Base-by-base conservation (phyloP, 1,140 invertebrate species). In the Cryptotermes secundus region DNA sequence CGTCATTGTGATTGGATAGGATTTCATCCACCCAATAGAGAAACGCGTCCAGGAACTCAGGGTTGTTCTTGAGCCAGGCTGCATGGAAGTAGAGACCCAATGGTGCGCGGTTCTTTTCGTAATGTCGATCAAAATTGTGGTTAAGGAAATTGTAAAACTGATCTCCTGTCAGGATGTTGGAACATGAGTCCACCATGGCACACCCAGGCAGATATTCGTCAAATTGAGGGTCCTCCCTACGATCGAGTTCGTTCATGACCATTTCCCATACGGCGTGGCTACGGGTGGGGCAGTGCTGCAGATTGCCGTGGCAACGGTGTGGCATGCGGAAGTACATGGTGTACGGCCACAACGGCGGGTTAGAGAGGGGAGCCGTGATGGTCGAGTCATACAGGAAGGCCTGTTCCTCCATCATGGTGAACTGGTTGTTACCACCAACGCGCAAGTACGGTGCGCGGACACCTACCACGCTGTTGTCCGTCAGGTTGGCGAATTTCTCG, bases 281-380 rank as follows among this genome's bases (percentile, higher is more conserved):
- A 88, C 97, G 94, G 1, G 97, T 97, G 26, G 97, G 97, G 88
- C 97, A 98, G 87, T 95, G 96, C 89, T 98, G 97, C 42, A 97
- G 91, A 89, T 98, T 98, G 84, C 97, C 97, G 89, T 98, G 97
- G 88, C 97, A 98, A 83, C 96, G 93, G 88, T 98, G 97, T 0
- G 97, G 97, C 97, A 98, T 98, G 84, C 96, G 93, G 93, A 98
- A 99, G 92, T 98, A 98, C 94, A 99, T 96, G 85, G 97, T 99
- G 92, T 98, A 99, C 12, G 97, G 97, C 97, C 97, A 99, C 45
- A 99, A 93, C 34, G 97, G 97, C 26, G 96, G 96, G 87, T 98
- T 97, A 86, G 95, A 96, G 26, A 98, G 91, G 12, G 97, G 96
- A 24, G 97, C 97, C 0, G 97, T 98, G 88, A 99, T 98, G 26